Conservation (phyloP, 2,113 vertebrate species). For the Pelusios castaneus region DNA sequence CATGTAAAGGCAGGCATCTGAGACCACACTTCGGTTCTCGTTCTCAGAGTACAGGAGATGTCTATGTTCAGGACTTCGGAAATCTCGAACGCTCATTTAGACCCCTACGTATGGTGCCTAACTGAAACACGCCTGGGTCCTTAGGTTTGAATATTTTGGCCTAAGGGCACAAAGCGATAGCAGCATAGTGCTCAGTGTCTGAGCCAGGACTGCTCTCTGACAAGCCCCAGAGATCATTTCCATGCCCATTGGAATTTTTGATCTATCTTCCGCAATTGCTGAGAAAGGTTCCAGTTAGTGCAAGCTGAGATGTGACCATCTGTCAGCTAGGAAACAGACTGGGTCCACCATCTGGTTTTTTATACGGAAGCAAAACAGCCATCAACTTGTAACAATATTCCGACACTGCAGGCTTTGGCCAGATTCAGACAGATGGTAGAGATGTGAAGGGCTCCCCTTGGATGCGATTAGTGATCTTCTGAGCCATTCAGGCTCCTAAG, state of each 20-base stretch:
- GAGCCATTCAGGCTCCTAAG: background rate
- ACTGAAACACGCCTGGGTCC: background rate
- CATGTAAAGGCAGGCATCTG: too few species aligned
- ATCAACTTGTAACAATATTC: background rate
- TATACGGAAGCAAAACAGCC: background rate
- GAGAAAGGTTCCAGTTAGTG: conserved; percentile 3
- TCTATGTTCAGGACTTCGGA: background rate
- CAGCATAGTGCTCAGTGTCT: background rate
- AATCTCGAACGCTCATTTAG: conserved; percentile 21
- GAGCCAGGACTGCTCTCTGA: background rate
- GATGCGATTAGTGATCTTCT: background rate
- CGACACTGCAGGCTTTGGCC: background rate
- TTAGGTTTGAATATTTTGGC: background rate
- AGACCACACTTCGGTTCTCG: background rate
- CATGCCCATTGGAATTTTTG: conserved; percentile 2
- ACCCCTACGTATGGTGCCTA: background rate
- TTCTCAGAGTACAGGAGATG: background rate
- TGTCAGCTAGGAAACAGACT: conserved; percentile 37
- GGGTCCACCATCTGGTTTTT: conserved; percentile 1
- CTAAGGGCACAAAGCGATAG: conserved; percentile 8
- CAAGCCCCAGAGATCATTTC: background rate
- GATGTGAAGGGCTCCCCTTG: background rate
- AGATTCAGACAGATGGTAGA: background rate
- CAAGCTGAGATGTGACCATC: conserved; percentile 45
- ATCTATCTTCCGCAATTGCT: background rate